These are phyloP conservation scores for Drosophila parvula DNA, from an alignment of 1,140 invertebrate species.

Conservation along the genomic window DNA sequence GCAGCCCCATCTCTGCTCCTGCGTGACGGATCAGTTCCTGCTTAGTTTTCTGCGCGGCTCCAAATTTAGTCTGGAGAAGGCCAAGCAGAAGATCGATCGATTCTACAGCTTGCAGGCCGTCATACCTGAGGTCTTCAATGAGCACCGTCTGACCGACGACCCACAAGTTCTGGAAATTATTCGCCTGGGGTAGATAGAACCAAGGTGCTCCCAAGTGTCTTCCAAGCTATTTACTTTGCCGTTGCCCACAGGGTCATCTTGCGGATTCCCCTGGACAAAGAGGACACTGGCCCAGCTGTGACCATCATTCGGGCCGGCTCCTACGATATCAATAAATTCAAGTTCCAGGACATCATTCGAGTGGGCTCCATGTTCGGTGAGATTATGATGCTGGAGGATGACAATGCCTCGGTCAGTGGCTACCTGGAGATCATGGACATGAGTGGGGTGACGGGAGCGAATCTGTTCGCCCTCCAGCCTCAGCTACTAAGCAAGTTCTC, in stretches of 20 bases:
- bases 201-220: not conserved
- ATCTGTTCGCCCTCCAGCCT: slow-evolving; percentile 85
- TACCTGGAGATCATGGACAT: slow-evolving; percentile 85
- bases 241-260: slow-evolving; percentile 55
- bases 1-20: slow-evolving; percentile 86
- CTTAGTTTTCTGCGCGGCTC: slow-evolving; percentile 87
- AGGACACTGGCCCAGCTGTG: slow-evolving; percentile 82
- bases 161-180: slow-evolving; percentile 84
- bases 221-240: too few relatives aligned
- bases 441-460: slow-evolving; percentile 81
- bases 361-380: slow-evolving; percentile 82
- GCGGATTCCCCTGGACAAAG: slow-evolving; percentile 61
- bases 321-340: slow-evolving; percentile 74
- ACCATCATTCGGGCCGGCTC: slow-evolving; percentile 82
- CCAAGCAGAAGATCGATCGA: slow-evolving; percentile 88
- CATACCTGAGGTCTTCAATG: slow-evolving; percentile 86
- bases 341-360: slow-evolving; percentile 78
- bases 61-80: slow-evolving; percentile 88
- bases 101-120: slow-evolving; percentile 86
- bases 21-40: slow-evolving; percentile 86
- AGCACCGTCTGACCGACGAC: slow-evolving; percentile 76
- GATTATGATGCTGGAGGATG: slow-evolving; percentile 84
- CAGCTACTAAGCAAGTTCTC: slow-evolving; percentile 85
- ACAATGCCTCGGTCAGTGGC: slow-evolving; percentile 79
- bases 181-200: slow-evolving; percentile 84